Base-by-base conservation (phyloP, 2,888 invertebrate genomes). In the Meiosimyza platycephala region DNA sequence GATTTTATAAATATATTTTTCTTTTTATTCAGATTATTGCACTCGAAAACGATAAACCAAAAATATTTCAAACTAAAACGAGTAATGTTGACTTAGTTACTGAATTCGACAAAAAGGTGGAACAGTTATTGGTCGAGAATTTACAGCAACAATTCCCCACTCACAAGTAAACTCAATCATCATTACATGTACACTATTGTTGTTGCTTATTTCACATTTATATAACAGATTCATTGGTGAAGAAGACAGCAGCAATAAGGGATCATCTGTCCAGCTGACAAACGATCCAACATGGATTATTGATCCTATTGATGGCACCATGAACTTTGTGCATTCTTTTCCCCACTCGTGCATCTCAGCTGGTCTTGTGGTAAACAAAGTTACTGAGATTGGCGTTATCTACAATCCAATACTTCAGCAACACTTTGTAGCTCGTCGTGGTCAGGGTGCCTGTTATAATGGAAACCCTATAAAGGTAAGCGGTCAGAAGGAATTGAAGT, bases 61-160 rank as follows among this genome's bases (percentile, higher is more conserved):
- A 92, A 85, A 88, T 87, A 64, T 90, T 94, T 51, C 91, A 91
- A 79, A 88, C 89, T 15, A 98, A 98, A 88, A 91, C 93, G 5
- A 91, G 92, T 78, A 94, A 95, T 78, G 94, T 96, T 77, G 99
- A 99, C 88, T 90, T 99, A 77, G 98, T 99, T 0, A 99, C 99
- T 0, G 96, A 96, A 90, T 95, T 96, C 13, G 99, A 99, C 87
- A 93, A 94, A 85, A 92, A 94, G 84, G 97, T 99, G 0, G 99
- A 99, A 86, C 91, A 93, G 78, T 88, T 95, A 7, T 87, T 99
- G 13, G 94, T 98, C 74, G 89, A 89, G 12, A 93, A 92, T 15
- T 88, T 97, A 62, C 89, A 89, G 1, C 88, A 90, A 71, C 88
- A 90, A 76, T 96, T 93, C 87, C 94, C 95, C 0, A 89, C 90